These are phyloP conservation scores for Sinosuthora webbiana DNA, from an alignment of 2,113 vertebrate genomes.

Conservation along the genomic window DNA sequence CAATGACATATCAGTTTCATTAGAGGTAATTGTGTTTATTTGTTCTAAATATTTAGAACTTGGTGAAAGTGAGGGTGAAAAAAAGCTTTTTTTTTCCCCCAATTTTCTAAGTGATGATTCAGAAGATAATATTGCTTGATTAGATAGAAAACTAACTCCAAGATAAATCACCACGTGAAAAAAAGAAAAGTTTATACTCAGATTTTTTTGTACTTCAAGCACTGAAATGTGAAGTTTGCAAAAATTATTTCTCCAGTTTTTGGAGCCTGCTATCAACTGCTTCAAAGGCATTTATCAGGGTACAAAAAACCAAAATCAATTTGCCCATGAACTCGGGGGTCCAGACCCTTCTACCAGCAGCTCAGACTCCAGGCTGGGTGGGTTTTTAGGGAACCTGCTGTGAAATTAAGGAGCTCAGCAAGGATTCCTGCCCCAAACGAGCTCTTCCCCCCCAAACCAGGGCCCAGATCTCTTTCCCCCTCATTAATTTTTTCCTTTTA, in stretches of 20 bases:
- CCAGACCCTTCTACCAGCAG: neutral
- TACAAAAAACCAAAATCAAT: neutral
- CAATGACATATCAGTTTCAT: neutral
- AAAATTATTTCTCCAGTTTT: neutral
- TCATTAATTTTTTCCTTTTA: neutral
- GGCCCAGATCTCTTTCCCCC: neutral
- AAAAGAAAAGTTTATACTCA: neutral
- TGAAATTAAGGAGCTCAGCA: neutral
- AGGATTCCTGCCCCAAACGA: too few relatives aligned
- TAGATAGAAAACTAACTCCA: neutral
- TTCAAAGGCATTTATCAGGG: neutral
- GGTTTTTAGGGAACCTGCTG: fast-evolving
- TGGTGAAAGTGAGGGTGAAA: neutral
- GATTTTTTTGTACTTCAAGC: neutral
- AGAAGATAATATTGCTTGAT: neutral
- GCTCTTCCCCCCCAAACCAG: neutral
- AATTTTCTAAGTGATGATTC: neutral
- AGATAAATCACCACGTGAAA: neutral
- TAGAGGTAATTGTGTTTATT: neutral
- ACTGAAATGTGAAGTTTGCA: neutral
- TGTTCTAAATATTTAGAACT: neutral
- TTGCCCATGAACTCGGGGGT: fast-evolving
- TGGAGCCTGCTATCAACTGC: neutral
- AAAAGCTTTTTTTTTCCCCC: neutral
- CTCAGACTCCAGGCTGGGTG: neutral